Conservation (phyloP, 2,888 invertebrate genomes). For the Drosophila setosimentum region DNA sequence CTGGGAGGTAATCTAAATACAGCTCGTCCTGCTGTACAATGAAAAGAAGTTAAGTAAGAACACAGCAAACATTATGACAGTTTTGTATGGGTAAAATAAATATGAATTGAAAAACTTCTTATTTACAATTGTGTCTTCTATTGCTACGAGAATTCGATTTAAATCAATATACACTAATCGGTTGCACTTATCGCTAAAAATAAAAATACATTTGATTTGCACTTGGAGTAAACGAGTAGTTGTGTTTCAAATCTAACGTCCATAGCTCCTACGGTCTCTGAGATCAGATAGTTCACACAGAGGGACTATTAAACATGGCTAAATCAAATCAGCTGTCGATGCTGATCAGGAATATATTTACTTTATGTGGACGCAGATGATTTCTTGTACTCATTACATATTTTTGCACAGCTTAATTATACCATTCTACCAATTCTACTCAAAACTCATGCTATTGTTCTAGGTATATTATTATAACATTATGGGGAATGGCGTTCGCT, state of each 20-base stretch:
- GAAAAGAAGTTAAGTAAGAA: no score
- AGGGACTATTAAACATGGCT: background rate
- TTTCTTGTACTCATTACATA: background rate
- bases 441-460: background rate
- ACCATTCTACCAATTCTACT: background rate
- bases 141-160: background rate
- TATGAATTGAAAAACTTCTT: background rate
- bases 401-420: background rate
- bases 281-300: background rate
- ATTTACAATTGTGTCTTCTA: background rate
- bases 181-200: no score
- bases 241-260: background rate
- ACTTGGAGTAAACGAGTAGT: background rate
- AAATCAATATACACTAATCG: no score
- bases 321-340: no score
- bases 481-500: background rate
- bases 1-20: background rate
- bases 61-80: no score
- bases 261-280: background rate
- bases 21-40: background rate
- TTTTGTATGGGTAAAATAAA: background rate
- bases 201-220: no score
- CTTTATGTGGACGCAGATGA: background rate
- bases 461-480: background rate
- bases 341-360: background rate